Evolutionary conservation across 1,140 invertebrate species (phyloP).

Genomic region (Maniola jurtina): DNA sequence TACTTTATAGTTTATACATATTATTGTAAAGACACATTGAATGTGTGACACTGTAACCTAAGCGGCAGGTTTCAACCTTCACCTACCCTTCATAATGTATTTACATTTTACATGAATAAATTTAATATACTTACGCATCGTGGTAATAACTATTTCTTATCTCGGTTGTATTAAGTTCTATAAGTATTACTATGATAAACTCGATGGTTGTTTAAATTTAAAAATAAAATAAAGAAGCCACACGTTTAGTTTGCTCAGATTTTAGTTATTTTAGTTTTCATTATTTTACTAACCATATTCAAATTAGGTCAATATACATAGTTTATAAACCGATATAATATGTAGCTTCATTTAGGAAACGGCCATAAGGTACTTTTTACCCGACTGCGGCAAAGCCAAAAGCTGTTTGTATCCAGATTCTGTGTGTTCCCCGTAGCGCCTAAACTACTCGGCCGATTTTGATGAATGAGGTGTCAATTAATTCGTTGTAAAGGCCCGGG

Average conservation of each 20-base stretch:
- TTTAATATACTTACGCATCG: neutral
- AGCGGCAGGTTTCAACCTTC: slow-evolving; percentile 16
- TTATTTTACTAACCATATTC: too few species aligned
- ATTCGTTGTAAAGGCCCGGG: too few species aligned
- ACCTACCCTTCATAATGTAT: slow-evolving; percentile 15
- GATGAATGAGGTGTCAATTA: too few species aligned
- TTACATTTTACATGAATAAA: slow-evolving; percentile 9
- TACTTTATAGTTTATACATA: neutral
- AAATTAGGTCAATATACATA: too few species aligned
- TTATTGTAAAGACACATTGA: neutral
- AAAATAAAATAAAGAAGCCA: neutral
- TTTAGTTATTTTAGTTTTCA: too few species aligned
- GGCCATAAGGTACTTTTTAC: too few species aligned
- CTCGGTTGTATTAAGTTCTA: neutral
- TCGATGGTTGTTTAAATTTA: slow-evolving; percentile 4
- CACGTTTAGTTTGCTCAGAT: neutral
- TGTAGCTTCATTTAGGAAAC: too few species aligned
- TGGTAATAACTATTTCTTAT: slow-evolving; percentile 17
- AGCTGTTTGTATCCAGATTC: too few species aligned
- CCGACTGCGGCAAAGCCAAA: too few species aligned
- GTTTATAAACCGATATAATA: too few species aligned
- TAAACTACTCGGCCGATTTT: too few species aligned
- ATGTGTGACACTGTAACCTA: slow-evolving; percentile 14
- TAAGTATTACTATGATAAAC: neutral
- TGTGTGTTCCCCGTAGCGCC: too few species aligned